These are phyloP conservation scores for Ganaspis sp. DNA, from an alignment of 1,140 invertebrate genomes.

Conservation along the genomic window DNA sequence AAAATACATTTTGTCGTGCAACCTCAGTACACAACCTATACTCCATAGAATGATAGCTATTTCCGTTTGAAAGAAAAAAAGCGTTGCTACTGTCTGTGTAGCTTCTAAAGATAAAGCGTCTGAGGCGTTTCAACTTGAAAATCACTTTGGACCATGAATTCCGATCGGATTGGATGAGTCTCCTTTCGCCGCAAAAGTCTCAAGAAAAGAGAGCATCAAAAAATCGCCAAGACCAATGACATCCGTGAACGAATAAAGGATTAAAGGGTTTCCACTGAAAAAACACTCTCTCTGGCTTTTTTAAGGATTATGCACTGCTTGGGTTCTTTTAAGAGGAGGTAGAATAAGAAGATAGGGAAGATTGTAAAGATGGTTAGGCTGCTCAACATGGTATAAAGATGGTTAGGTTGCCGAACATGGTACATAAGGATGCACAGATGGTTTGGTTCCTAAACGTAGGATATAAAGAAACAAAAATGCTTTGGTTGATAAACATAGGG, in stretches of 20 bases:
- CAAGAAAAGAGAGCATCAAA: neutral
- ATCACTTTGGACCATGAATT: slow-evolving; percentile 53
- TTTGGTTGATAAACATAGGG: too few species aligned
- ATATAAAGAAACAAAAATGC: too few species aligned
- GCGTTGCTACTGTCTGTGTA: slow-evolving; percentile 58
- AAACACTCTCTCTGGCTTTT: too few species aligned
- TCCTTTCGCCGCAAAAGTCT: slow-evolving; percentile 40
- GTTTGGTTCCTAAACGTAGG: too few species aligned
- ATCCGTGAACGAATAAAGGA: neutral
- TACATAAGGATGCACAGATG: too few species aligned
- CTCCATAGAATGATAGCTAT: slow-evolving; percentile 69
- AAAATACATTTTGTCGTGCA: slow-evolving; percentile 65
- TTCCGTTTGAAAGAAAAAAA: slow-evolving; percentile 63
- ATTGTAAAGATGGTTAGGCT: too few species aligned
- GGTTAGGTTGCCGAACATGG: too few species aligned
- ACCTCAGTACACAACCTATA: slow-evolving; percentile 49
- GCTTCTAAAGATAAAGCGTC: slow-evolving; percentile 73
- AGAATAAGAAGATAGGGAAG: too few species aligned
- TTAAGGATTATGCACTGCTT: too few species aligned
- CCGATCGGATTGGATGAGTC: slow-evolving; percentile 47
- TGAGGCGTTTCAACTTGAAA: slow-evolving; percentile 57
- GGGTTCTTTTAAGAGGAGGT: too few species aligned
- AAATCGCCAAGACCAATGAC: neutral
- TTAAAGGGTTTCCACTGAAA: too few species aligned
- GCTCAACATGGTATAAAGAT: too few species aligned